A percentile compares a stretch with the other conserved stretches of the same genome.
These are phyloP conservation scores for Colostygia pectinataria DNA, from an alignment of 2,888 invertebrate genomes.

Conservation along the genomic window DNA sequence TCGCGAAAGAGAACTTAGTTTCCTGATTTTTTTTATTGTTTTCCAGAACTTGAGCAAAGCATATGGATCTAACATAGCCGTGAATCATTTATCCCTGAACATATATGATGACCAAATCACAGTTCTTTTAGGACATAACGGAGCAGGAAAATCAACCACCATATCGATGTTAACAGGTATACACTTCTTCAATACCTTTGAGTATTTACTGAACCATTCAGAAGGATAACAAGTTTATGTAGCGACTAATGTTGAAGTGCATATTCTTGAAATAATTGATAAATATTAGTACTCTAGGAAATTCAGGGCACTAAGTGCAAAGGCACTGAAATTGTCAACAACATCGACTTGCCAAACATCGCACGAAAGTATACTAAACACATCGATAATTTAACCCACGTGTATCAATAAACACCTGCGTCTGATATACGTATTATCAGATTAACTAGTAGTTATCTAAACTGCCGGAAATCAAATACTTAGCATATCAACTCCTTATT, in stretches of 20 bases:
- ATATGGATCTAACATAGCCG: conserved; percentile 83
- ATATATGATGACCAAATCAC: conserved; percentile 96
- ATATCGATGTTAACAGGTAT: conserved; percentile 95
- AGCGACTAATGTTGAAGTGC: conserved; percentile 5
- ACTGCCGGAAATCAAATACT: not conserved
- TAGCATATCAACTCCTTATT: no score
- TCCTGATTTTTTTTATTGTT: not conserved
- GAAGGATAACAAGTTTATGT: conserved; percentile 9
- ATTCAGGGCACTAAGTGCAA: conserved; percentile 19
- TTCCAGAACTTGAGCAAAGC: conserved; percentile 85
- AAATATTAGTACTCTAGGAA: conserved; percentile 1
- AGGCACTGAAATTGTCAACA: conserved; percentile 4
- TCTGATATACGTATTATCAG: no score
- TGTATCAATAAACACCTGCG: not conserved
- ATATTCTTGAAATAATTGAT: conserved; percentile 17
- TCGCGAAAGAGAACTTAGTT: not conserved
- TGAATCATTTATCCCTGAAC: conserved; percentile 88
- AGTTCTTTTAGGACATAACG: conserved; percentile 86
- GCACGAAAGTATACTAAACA: no score
- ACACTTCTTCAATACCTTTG: not conserved
- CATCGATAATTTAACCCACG: no score
- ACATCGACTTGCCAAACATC: not conserved
- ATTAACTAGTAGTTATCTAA: not conserved
- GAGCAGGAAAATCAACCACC: conserved; percentile 97
- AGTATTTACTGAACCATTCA: conserved; percentile 3